Conservation (phyloP, 92 coral and sea anemone genomes). For the Zoanthus solanderi region DNA sequence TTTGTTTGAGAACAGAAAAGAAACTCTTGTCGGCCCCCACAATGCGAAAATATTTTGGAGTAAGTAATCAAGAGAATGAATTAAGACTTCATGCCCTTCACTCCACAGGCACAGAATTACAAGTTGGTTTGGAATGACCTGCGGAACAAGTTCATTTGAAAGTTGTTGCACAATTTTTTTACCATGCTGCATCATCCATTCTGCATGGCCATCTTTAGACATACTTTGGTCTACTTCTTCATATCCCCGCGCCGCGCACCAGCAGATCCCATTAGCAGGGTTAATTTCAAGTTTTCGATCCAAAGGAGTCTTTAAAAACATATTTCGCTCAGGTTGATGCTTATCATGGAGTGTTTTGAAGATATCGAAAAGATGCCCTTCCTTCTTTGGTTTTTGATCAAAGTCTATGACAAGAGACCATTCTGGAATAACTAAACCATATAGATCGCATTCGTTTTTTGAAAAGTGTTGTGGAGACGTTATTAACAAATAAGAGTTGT, state of each 20-base stretch:
- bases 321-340: constrained; percentile 84
- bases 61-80: constrained; percentile 66
- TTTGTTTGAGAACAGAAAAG: constrained; percentile 69
- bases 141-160: constrained; percentile 63
- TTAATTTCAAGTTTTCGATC: constrained; percentile 71
- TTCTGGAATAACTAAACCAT: constrained; percentile 81
- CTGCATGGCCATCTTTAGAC: constrained; percentile 69
- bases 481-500: constrained; percentile 65
- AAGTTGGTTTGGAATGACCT: constrained; percentile 74
- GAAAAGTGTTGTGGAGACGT: constrained; percentile 72
- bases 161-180: constrained; percentile 55
- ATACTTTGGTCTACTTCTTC: constrained; percentile 71
- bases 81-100: constrained; percentile 68
- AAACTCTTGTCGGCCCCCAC: constrained; percentile 67
- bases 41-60: constrained; percentile 63
- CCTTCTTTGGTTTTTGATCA: constrained; percentile 70
- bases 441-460: constrained; percentile 60
- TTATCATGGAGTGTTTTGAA: constrained; percentile 68
- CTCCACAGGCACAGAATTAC: constrained; percentile 70
- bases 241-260: constrained; percentile 86
- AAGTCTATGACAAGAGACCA: constrained; percentile 84
- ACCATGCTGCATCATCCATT: constrained; percentile 78
- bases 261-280: constrained; percentile 78
- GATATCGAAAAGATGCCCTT: constrained; percentile 63
- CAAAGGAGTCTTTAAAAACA: constrained; percentile 68